Percentiles rank a stretch among this genome's conserved stretches.
Evolutionary conservation across 2,888 invertebrate genomes (phyloP).

Genomic region (Automeris io): DNA sequence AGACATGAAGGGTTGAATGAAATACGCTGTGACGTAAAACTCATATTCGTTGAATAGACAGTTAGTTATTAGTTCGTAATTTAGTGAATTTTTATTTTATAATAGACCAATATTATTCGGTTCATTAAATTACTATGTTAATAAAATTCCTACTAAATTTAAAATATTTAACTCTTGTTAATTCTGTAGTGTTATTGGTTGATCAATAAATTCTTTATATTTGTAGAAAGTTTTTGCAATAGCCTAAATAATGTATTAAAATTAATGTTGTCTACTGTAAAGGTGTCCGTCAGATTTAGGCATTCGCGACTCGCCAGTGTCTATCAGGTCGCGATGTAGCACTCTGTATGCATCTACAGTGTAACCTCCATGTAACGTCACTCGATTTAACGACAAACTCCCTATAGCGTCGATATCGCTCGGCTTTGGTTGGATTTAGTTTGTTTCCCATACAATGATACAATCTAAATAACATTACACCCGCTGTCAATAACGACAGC

Average conservation of each 20-base stretch:
- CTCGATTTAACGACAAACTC: no score
- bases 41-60: constrained; percentile 23
- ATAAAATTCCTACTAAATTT: constrained; percentile 1
- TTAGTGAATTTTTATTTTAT: constrained; percentile 44
- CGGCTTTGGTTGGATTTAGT: no score
- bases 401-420: no score
- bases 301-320: no score
- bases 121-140: background rate
- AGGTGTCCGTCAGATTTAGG: no score
- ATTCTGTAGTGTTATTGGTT: background rate
- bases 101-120: constrained; percentile 30
- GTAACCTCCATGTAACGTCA: no score
- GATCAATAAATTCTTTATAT: no score
- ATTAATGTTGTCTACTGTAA: constrained; percentile 14
- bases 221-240: constrained; percentile 16
- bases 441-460: no score
- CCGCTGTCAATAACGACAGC: no score
- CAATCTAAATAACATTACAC: no score
- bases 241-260: constrained; percentile 33
- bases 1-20: constrained; percentile 39
- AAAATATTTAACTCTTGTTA: background rate
- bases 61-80: constrained; percentile 35
- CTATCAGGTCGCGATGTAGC: no score
- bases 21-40: constrained; percentile 31
- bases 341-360: no score